These are phyloP conservation scores for Marmota flaviventris DNA, from an alignment of 2,113 vertebrate genomes.

Conservation along the genomic window DNA sequence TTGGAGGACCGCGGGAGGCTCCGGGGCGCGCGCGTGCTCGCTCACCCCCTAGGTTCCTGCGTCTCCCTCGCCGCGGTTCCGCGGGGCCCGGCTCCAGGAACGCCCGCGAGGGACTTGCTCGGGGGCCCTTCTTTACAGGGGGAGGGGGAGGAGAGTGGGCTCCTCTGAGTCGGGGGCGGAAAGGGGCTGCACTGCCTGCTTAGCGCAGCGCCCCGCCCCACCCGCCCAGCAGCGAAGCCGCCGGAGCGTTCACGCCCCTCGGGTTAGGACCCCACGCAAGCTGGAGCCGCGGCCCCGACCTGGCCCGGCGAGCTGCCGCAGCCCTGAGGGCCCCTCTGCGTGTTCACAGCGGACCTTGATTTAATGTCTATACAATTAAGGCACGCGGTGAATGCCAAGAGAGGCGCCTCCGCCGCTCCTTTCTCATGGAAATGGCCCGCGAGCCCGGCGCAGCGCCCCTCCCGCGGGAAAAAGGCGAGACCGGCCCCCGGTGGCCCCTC, in stretches of 20 bases:
- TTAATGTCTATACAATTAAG: slow-evolving; percentile 99
- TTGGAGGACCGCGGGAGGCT: slow-evolving; percentile 16
- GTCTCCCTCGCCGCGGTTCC: not conserved
- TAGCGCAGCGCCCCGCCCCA: slow-evolving; percentile 48
- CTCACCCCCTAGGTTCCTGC: not conserved
- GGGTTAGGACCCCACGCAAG: slow-evolving; percentile 71
- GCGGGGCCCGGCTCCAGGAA: not conserved
- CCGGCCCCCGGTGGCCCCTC: slow-evolving; percentile 77
- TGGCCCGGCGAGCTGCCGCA: slow-evolving; percentile 75
- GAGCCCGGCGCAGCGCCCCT: slow-evolving; percentile 86
- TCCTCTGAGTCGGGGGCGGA: slow-evolving; percentile 47
- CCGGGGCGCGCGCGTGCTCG: slow-evolving; percentile 33
- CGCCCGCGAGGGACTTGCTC: slow-evolving; percentile 10
- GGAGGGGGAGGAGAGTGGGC: not conserved
- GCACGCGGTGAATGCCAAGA: slow-evolving; percentile 99
- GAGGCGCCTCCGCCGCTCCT: slow-evolving; percentile 89
- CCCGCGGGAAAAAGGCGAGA: slow-evolving; percentile 66
- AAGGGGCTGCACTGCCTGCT: not conserved
- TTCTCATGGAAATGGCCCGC: slow-evolving; percentile 85
- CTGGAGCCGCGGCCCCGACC: slow-evolving; percentile 32
- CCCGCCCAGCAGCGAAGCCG: slow-evolving; percentile 39
- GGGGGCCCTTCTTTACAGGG: not conserved
- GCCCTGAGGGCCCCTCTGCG: slow-evolving; percentile 96
- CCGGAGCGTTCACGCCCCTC: slow-evolving; percentile 42
- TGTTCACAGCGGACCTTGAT: slow-evolving; percentile 99